Conservation (phyloP, 2,113 vertebrate species). For the Leuciscus idus region DNA sequence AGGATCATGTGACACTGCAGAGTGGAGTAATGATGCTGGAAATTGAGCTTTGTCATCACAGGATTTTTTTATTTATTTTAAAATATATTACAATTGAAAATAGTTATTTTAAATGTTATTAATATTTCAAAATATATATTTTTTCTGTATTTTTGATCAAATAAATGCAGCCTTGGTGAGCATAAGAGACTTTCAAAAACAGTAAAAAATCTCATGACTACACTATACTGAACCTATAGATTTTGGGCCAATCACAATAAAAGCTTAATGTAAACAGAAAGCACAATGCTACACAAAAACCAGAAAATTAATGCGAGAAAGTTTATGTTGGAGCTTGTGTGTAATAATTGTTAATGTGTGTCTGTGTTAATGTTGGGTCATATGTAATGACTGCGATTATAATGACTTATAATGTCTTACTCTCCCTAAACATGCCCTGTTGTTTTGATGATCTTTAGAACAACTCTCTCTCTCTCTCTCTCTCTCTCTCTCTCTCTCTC, state of each 20-base stretch:
- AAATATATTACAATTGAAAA: too few relatives aligned
- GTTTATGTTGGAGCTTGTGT: not conserved
- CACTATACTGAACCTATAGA: too few relatives aligned
- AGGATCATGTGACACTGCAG: too few relatives aligned
- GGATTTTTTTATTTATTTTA: too few relatives aligned
- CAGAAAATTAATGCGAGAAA: not conserved
- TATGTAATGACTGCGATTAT: constrained; percentile 3
- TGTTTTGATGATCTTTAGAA: not conserved
- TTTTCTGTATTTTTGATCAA: too few relatives aligned
- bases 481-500: too few relatives aligned
- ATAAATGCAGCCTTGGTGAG: too few relatives aligned
- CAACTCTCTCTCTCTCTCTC: not conserved
- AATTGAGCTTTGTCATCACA: too few relatives aligned
- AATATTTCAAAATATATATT: too few relatives aligned
- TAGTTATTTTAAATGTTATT: too few relatives aligned
- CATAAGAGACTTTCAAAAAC: too few relatives aligned
- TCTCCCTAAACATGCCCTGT: not conserved
- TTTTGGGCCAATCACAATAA: not conserved
- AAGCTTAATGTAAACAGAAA: not conserved
- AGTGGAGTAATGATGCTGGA: too few relatives aligned
- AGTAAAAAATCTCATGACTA: not conserved
- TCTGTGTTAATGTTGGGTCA: not conserved
- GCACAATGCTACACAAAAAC: not conserved
- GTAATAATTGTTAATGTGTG: not conserved
- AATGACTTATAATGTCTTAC: not conserved